Conservation (phyloP, 2,113 vertebrate genomes). For the Trematocara macrostoma region DNA sequence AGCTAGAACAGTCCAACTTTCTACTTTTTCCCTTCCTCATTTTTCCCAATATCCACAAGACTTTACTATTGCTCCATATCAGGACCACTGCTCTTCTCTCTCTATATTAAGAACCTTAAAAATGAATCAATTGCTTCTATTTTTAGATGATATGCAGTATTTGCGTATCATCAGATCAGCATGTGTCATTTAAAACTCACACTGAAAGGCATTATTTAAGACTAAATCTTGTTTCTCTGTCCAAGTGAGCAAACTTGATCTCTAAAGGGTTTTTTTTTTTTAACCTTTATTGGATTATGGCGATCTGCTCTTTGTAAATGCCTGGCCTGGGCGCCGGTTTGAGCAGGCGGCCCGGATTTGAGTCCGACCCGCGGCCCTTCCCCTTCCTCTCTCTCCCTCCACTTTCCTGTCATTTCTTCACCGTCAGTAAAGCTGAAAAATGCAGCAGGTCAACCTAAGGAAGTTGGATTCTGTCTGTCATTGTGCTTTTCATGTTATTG, state of each 20-base stretch:
- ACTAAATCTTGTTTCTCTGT: neutral
- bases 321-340: neutral
- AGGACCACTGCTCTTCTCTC: neutral
- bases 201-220: neutral
- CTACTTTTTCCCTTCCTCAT: neutral
- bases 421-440: neutral
- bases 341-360: neutral
- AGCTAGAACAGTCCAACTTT: neutral
- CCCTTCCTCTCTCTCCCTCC: neutral
- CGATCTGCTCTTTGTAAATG: neutral
- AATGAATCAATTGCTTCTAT: neutral
- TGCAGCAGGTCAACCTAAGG: neutral
- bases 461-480: neutral
- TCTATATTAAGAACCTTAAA: neutral
- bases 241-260: neutral
- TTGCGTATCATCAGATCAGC: neutral
- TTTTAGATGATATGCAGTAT: neutral
- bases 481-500: neutral
- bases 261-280: neutral
- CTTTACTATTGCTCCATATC: neutral
- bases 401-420: neutral
- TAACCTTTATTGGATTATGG: neutral
- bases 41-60: neutral
- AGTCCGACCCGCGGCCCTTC: neutral
- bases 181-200: neutral